These are phyloP conservation scores for Halcyon malimbica DNA, from an alignment of 2,113 vertebrate genomes.

Conservation along the genomic window DNA sequence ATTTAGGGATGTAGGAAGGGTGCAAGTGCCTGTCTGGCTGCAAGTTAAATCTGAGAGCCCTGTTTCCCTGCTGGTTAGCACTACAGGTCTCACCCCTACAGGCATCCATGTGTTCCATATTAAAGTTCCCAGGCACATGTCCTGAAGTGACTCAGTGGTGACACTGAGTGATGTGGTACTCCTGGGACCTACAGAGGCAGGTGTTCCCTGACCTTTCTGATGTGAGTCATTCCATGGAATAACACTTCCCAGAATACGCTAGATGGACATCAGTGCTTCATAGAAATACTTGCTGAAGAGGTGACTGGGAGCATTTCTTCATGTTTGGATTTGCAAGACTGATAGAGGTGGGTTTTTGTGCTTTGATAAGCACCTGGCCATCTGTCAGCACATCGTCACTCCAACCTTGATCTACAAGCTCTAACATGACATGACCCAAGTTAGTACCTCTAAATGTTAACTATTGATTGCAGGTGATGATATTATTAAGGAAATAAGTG, in stretches of 20 bases:
- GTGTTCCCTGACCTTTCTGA: constrained; percentile 8
- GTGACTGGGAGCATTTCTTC: background rate
- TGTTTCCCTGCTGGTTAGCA: fast-evolving
- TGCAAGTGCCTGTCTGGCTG: background rate
- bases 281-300: fast-evolving
- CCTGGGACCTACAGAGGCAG: background rate
- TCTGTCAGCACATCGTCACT: background rate
- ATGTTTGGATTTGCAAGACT: background rate
- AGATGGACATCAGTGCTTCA: background rate
- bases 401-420: background rate
- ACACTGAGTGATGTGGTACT: background rate
- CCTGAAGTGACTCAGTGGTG: background rate
- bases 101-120: background rate
- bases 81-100: background rate
- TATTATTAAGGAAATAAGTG: background rate
- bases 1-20: background rate
- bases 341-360: background rate
- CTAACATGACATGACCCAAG: background rate
- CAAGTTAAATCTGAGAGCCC: background rate
- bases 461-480: background rate
- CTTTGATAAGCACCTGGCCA: background rate
- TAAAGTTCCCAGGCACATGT: background rate
- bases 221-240: background rate
- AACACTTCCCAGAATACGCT: background rate
- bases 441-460: background rate